Evolutionary conservation across 1,140 invertebrate genomes (phyloP), one percentile per base, ranked within the genome.

Genomic region (Daktulosphaira vitifoliae): DNA sequence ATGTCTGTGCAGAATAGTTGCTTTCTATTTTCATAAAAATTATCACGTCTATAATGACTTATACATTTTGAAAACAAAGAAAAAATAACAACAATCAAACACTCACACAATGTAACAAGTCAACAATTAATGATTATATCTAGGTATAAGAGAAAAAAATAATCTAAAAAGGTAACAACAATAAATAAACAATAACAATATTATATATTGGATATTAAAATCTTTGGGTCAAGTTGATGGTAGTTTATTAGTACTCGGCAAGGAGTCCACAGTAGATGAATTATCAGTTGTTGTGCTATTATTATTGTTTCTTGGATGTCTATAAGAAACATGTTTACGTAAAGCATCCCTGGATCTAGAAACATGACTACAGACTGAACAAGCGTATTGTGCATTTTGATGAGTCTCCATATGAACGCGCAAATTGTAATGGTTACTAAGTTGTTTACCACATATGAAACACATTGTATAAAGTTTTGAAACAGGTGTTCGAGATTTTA

Each of bases 371-470:
- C 89, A 92, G 0, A 88, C 85, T 53, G 85, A 82, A 72, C 89
- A 92, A 20, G 88, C 88, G 73, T 81, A 84, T 62, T 85, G 83
- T 66, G 87, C 84, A 70, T 90, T 89, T 71, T 88, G 87, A 72
- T 91, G 89, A 15, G 89, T 91, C 73, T 92, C 90, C 81, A 92
- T 85, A 72, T 92, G 89, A 67, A 92, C 89, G 48, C 89, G 79
- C 70, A 92, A 76, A 76, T 92, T 92, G 75, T 92, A 92, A 73
- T 90, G 89, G 77, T 92, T 92, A 74, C 87, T 90, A 33, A 92
- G 78, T 66, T 89, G 86, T 75, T 92, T 92, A 69, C 87, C 84
- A 76, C 89, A 92, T 38, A 92, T 82, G 65, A 85, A 82, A 74
- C 90, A 92, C n/a, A 84, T 84, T n/a, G 83, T 82, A 71, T 76